Evolutionary conservation across 2,888 invertebrate genomes (phyloP).

Genomic region (Pardosa pseudoannulata): DNA sequence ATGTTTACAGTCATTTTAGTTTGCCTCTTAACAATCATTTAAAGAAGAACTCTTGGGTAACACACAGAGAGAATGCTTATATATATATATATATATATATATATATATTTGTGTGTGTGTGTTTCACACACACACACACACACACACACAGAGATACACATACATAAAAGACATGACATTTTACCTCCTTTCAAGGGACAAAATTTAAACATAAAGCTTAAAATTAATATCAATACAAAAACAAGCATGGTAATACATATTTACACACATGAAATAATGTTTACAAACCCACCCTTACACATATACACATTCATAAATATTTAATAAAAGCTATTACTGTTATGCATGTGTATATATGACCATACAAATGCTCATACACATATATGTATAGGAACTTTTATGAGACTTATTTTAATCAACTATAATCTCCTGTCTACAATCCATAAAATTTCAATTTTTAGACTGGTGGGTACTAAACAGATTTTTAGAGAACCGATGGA

Average conservation of each 20-base stretch:
- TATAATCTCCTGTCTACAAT: neutral
- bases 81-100: no score
- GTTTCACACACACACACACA: no score
- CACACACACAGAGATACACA: no score
- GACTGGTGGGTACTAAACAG: no score
- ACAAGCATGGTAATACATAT: neutral
- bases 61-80: no score
- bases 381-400: constrained; percentile 8
- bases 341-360: neutral
- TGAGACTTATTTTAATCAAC: neutral
- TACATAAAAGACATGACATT: neutral
- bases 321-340: neutral
- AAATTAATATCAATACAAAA: neutral
- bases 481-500: no score
- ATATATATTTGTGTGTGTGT: no score
- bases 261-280: neutral
- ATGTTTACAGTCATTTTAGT: no score
- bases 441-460: no score
- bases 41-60: no score
- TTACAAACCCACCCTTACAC: neutral
- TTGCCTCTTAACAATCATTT: no score
- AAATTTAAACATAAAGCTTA: neutral
- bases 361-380: neutral
- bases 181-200: constrained; percentile 4
- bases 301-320: neutral